Conservation (phyloP, 2,113 vertebrate species). For the Gambusia affinis region DNA sequence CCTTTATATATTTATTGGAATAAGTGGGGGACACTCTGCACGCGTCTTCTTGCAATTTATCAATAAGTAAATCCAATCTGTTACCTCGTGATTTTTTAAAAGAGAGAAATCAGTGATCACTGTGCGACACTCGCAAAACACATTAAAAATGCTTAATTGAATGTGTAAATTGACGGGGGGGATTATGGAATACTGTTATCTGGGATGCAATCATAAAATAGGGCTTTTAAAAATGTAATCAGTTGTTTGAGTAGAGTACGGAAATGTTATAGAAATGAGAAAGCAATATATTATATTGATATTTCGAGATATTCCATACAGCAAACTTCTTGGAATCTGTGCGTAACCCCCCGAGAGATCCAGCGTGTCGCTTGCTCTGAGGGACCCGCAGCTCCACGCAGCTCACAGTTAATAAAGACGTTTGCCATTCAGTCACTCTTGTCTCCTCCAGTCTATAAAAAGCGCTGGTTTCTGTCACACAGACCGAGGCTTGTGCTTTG, state of each 20-base stretch:
- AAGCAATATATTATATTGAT: constrained; percentile 13
- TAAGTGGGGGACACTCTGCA: constrained; percentile 37
- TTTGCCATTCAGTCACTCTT: constrained; percentile 72
- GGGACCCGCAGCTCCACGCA: constrained; percentile 55
- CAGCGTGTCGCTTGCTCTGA: constrained; percentile 46
- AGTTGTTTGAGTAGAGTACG: neutral
- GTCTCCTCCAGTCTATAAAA: constrained; percentile 80
- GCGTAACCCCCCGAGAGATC: constrained; percentile 46
- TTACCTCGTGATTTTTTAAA: neutral
- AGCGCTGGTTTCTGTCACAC: constrained; percentile 72
- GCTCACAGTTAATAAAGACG: constrained; percentile 76
- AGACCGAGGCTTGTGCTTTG: constrained; percentile 80
- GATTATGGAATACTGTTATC: neutral
- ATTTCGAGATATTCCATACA: constrained; percentile 27
- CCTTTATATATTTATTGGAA: constrained; percentile 75
- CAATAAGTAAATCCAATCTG: constrained; percentile 6
- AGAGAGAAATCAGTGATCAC: neutral
- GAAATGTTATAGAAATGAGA: neutral
- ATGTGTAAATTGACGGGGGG: neutral
- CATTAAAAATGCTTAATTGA: neutral
- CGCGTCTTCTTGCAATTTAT: constrained; percentile 17
- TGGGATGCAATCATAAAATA: too few species aligned
- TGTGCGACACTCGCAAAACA: neutral
- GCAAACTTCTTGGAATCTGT: constrained; percentile 25
- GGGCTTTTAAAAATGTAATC: neutral